Percentiles rank a stretch among this genome's conserved stretches.
Evolutionary conservation across 2,113 vertebrate genomes (phyloP).

Genomic region (Rhagologus leucostigma): DNA sequence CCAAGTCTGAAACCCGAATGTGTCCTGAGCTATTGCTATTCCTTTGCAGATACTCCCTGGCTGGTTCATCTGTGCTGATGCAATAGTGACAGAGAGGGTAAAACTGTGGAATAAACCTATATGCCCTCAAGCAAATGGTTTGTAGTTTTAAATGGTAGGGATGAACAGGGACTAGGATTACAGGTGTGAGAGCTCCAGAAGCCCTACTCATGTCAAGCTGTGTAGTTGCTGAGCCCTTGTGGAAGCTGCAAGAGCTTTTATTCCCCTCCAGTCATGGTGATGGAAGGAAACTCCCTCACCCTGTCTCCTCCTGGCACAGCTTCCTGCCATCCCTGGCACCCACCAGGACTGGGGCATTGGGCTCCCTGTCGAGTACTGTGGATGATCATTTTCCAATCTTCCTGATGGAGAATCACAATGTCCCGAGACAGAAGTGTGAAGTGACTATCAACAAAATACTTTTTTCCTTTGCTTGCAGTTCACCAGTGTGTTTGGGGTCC

Average conservation of each 20-base stretch:
- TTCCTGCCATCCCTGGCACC: too few species aligned
- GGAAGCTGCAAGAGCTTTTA: background rate
- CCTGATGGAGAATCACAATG: background rate
- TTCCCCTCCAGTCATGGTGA: accelerated
- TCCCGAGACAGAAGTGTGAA: background rate
- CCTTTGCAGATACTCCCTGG: background rate
- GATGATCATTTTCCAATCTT: background rate
- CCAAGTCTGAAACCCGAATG: background rate
- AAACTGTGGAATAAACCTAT: background rate
- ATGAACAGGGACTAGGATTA: background rate
- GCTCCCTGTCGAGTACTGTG: accelerated
- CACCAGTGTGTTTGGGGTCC: background rate
- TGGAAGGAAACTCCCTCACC: background rate
- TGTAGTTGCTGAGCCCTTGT: background rate
- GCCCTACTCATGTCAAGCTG: background rate
- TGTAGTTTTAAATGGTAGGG: background rate
- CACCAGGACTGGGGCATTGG: accelerated
- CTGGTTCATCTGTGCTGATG: background rate
- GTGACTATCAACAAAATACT: background rate
- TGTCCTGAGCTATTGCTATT: background rate
- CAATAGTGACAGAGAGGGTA: background rate
- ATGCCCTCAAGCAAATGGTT: background rate
- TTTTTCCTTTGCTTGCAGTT: background rate
- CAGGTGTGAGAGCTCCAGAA: background rate
- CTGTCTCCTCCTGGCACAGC: background rate